Evolutionary conservation across 2,888 invertebrate species (phyloP), one percentile per base, ranked within the genome.

Genomic region (Rosalia funebris): DNA sequence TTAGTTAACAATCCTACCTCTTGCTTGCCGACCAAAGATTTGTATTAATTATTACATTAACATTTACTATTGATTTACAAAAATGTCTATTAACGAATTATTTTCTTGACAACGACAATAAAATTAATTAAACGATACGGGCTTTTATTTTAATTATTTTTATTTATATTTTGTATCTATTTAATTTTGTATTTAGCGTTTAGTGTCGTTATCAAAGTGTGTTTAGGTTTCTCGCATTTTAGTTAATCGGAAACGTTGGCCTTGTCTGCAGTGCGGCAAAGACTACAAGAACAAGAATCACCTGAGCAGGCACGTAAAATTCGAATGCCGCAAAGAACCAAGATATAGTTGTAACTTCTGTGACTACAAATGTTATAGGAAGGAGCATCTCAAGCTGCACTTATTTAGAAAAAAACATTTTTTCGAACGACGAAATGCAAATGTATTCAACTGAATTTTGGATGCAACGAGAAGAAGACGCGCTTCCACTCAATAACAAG

Each of bases 311-410:
- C 64, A 64, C 68, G 70, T 84, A 63, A 83, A 82, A 58, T 82
- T 84, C 68, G 86, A 87, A 70, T 87, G 87, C 68, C 86, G 87
- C 52, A 82, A 84, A 59, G 81, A 82, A 63, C 86, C 86, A 1
- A 82, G 64, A 57, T 74, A 70, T 59, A 17, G 52, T 11, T 70
- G 70, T 41, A 10, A 31, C 14, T 12, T 53, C 1, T 53, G 53
- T 9, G 15, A 4, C 12, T 53, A 32, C 9, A 53, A 25, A 15
- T 25, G 31, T 10, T 31, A 12, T 2, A 17, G 45, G 1, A 45
- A 55, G 19, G 45, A 45, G 3, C 34, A 55, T 36, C 45, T 55
- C 2, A 14, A 20, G 15, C n/a, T 10, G 1, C 55, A 55, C 32
- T 46, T 48, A 7, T 36, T 14, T 7, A 31, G 34, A 1, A 54